Percentiles rank a stretch among this genome's conserved stretches.
phyloP scores from a whole-genome alignment of 2,888 invertebrate species.

The Pelosia muscerda region DNA sequence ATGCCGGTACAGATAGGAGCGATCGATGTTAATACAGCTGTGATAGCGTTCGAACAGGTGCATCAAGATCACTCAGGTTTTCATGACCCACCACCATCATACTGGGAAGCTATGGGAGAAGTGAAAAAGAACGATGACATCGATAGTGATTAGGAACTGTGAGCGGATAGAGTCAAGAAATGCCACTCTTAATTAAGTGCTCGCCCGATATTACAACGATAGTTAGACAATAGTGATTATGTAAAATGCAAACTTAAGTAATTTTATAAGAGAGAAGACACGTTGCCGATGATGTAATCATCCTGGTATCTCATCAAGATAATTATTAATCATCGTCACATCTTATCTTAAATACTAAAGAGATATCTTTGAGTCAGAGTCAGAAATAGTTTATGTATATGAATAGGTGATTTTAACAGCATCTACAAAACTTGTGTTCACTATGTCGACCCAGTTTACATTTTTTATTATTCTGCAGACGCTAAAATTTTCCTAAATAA shows the following conservation, averaged over 20 bases:
- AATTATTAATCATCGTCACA: background rate
- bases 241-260: background rate
- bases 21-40: conserved; percentile 4
- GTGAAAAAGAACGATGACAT: conserved; percentile 27
- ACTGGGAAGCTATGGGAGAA: conserved; percentile 57
- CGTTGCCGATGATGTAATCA: background rate
- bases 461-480: too few relatives aligned
- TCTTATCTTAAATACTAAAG: background rate
- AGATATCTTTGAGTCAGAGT: background rate
- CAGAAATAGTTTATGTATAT: background rate
- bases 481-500: too few relatives aligned
- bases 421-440: too few relatives aligned
- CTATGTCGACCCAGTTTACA: too few relatives aligned
- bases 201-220: background rate
- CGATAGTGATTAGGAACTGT: conserved; percentile 12
- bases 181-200: background rate
- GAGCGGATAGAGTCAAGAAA: background rate
- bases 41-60: background rate
- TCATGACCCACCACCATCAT: conserved; percentile 49
- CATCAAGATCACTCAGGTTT: background rate
- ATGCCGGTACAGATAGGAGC: conserved; percentile 59
- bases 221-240: too few relatives aligned
- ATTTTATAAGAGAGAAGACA: background rate
- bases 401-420: too few relatives aligned
- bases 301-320: background rate